Conservation (phyloP, 1,140 invertebrate genomes). For the Drosophila punjabiensis region DNA sequence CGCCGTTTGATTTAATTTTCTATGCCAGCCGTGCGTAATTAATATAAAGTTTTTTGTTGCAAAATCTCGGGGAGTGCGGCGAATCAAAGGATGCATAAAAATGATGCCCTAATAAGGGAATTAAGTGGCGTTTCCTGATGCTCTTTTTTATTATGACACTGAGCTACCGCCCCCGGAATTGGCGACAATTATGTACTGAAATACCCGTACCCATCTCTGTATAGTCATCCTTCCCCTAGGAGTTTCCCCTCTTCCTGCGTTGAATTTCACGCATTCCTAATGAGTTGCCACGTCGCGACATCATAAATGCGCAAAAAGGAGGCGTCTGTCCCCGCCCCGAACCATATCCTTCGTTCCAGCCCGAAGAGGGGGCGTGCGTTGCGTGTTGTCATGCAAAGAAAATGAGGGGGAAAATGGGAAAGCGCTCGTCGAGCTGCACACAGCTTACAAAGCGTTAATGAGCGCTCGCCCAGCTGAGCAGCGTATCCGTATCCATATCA, state of each 20-base stretch:
- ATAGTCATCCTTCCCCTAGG: background rate
- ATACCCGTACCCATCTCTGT: background rate
- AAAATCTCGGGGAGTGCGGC: slow-evolving; percentile 34
- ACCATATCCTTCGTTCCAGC: background rate
- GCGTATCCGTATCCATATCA: slow-evolving; percentile 57
- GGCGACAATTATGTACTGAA: slow-evolving; percentile 35
- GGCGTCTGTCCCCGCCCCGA: background rate
- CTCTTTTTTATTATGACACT: slow-evolving; percentile 18
- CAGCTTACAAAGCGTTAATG: slow-evolving; percentile 62
- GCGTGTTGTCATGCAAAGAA: slow-evolving; percentile 69
- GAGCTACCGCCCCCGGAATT: slow-evolving; percentile 22
- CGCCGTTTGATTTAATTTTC: slow-evolving; percentile 72
- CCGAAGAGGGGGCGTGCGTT: slow-evolving; percentile 23
- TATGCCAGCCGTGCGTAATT: slow-evolving; percentile 56
- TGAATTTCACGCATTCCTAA: slow-evolving; percentile 73
- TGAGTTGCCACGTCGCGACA: slow-evolving; percentile 50
- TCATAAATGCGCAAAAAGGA: slow-evolving; percentile 55
- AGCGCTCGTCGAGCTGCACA: slow-evolving; percentile 66
- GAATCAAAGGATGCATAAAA: slow-evolving; percentile 58
- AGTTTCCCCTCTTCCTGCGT: slow-evolving; percentile 20
- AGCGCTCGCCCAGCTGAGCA: slow-evolving; percentile 39
- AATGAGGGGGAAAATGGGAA: slow-evolving; percentile 1
- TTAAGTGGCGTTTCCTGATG: slow-evolving; percentile 37
- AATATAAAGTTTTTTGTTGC: slow-evolving; percentile 46
- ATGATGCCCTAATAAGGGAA: slow-evolving; percentile 41